Evolutionary conservation across 2,113 vertebrate genomes (phyloP).

Genomic region (Tichodroma muraria): DNA sequence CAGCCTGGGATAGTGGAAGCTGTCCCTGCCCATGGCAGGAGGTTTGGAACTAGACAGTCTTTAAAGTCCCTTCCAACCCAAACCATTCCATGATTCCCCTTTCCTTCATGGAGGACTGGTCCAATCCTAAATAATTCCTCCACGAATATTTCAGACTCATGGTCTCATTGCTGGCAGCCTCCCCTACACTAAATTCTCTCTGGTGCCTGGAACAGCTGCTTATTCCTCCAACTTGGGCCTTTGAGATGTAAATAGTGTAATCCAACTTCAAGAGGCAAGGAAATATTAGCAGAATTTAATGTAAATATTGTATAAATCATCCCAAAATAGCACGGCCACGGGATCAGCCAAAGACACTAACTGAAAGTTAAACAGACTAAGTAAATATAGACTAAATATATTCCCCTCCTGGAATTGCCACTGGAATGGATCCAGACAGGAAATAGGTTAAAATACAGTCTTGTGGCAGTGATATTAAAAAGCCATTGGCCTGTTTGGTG

Average conservation of each 20-base stretch:
- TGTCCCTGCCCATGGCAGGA: neutral
- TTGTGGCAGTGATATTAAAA: constrained; percentile 51
- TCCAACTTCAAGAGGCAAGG: constrained; percentile 58
- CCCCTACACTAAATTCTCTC: neutral
- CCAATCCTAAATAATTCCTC: neutral
- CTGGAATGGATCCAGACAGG: constrained; percentile 50
- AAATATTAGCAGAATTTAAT: constrained; percentile 66
- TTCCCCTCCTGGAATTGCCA: constrained; percentile 57
- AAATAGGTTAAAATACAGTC: constrained; percentile 55
- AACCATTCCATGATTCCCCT: neutral
- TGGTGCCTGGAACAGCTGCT: constrained; percentile 55
- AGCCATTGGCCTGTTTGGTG: constrained; percentile 20
- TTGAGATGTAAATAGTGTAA: constrained; percentile 62
- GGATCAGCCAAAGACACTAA: constrained; percentile 66
- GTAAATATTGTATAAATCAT: constrained; percentile 68
- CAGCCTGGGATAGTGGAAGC: neutral
- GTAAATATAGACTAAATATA: constrained; percentile 66
- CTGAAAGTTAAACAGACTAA: constrained; percentile 58
- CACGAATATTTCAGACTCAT: neutral
- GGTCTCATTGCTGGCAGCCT: constrained; percentile 31
- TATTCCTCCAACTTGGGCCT: constrained; percentile 37
- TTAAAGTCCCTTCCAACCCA: neutral
- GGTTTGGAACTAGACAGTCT: neutral
- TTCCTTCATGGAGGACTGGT: neutral
- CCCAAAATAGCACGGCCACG: constrained; percentile 51